phyloP scores from a whole-genome alignment of 2,113 vertebrate species.

The Recurvirostra avosetta region DNA sequence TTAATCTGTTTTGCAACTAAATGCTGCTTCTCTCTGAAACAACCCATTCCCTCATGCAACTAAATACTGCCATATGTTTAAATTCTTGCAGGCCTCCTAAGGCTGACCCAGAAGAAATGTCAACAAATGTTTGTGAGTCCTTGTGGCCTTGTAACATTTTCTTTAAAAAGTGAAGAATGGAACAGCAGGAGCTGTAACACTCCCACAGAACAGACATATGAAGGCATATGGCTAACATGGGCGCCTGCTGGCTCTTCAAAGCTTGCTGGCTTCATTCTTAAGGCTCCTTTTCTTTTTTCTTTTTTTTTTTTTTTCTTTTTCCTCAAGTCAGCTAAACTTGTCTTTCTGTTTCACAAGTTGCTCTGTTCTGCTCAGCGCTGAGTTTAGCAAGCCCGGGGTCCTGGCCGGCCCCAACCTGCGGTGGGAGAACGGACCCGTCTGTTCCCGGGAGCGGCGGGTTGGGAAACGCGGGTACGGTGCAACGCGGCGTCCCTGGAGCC shows the following conservation, averaged over 20 bases:
- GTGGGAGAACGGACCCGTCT: fast-evolving
- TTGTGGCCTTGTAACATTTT: constrained; percentile 55
- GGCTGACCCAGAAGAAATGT: constrained; percentile 66
- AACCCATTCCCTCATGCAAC: constrained; percentile 10
- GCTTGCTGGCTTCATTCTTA: constrained; percentile 26
- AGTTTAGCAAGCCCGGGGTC: neutral
- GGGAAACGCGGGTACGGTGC: too few species aligned
- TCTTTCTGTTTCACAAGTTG: neutral
- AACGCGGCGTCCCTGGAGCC: neutral
- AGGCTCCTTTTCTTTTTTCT: neutral
- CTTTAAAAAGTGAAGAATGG: constrained; percentile 40
- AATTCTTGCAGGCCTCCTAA: constrained; percentile 55
- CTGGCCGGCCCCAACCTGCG: fast-evolving
- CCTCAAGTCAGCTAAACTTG: neutral
- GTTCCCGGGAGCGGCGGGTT: neutral
- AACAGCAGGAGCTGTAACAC: constrained; percentile 58
- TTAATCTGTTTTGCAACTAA: constrained; percentile 44
- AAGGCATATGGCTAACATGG: constrained; percentile 64
- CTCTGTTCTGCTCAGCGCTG: neutral
- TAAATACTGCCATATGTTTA: constrained; percentile 63
- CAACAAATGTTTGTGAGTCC: constrained; percentile 66
- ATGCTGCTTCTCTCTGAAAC: neutral
- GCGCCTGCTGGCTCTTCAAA: constrained; percentile 55
- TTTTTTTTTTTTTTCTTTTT: too few species aligned
- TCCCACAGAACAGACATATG: constrained; percentile 58